Percentiles rank a stretch among this genome's conserved stretches.
These are phyloP conservation scores for Paramacrobiotus metropolitanus DNA, from an alignment of 1,140 invertebrate species.

Conservation along the genomic window DNA sequence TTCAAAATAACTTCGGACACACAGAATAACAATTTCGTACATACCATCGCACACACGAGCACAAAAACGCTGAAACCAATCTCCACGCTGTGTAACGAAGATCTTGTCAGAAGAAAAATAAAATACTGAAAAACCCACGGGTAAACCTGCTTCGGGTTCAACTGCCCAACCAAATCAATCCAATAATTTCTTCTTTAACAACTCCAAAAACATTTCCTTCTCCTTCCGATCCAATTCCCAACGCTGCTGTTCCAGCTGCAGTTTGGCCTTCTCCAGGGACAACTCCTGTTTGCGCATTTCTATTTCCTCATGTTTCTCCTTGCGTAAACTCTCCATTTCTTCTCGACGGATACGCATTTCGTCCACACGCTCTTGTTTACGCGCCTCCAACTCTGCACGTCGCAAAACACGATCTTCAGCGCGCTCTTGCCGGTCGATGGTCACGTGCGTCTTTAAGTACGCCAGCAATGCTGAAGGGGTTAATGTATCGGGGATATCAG, in stretches of 20 bases:
- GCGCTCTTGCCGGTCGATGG: background rate
- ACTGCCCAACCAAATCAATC: too few species aligned
- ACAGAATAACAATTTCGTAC: too few species aligned
- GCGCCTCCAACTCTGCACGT: background rate
- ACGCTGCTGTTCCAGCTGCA: background rate
- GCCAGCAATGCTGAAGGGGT: background rate
- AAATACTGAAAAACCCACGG: too few species aligned
- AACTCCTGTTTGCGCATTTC: background rate
- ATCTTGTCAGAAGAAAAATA: too few species aligned
- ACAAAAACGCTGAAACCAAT: too few species aligned
- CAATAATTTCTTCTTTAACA: background rate
- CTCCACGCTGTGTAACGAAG: too few species aligned
- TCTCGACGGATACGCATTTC: background rate
- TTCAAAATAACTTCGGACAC: too few species aligned
- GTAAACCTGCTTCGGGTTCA: too few species aligned
- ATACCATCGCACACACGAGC: too few species aligned
- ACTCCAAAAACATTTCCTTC: background rate
- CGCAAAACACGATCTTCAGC: background rate
- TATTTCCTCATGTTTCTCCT: background rate
- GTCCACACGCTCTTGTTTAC: background rate
- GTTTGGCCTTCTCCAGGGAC: background rate
- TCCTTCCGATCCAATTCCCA: constrained; percentile 1
- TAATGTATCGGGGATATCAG: too few species aligned
- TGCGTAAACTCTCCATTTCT: background rate
- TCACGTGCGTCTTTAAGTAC: background rate